These are phyloP conservation scores for Ypsolopha scabrella DNA, from an alignment of 2,888 invertebrate genomes.

Conservation along the genomic window DNA sequence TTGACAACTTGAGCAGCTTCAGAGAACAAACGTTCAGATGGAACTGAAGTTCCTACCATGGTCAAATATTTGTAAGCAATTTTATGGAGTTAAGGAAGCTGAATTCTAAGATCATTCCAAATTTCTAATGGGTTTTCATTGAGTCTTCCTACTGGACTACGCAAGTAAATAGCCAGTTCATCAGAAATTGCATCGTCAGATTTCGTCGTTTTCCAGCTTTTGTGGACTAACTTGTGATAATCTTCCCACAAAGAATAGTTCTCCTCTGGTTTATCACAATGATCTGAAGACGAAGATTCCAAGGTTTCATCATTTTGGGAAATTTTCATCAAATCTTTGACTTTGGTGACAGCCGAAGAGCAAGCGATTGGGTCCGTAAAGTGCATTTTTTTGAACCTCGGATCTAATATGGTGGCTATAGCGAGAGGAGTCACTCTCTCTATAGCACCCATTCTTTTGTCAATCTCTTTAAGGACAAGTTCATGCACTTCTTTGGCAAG, in stretches of 20 bases:
- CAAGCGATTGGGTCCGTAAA: constrained; percentile 14
- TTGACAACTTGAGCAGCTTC: constrained; percentile 9
- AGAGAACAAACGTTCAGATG: constrained; percentile 4
- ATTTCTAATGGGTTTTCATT: constrained; percentile 2
- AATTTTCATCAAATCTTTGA: constrained; percentile 13
- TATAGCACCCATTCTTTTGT: constrained; percentile 10
- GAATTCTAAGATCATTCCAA: constrained; percentile 1
- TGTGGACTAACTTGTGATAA: constrained; percentile 18
- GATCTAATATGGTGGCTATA: constrained; percentile 12
- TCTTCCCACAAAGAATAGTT: constrained; percentile 17
- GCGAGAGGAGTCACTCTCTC: constrained; percentile 10
- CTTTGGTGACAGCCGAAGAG: constrained; percentile 8
- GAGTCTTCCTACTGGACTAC: constrained; percentile 1
- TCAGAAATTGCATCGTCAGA: constrained; percentile 12
- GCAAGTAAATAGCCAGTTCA: constrained; percentile 1
- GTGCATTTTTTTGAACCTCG: constrained; percentile 13
- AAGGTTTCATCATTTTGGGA: constrained; percentile 7
- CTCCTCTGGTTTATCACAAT: constrained; percentile 15
- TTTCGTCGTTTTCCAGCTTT: constrained; percentile 16
- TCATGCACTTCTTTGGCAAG: constrained; percentile 11
- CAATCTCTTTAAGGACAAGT: constrained; percentile 7
- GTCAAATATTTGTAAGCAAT: constrained; percentile 3
- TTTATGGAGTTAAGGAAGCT: constrained; percentile 11
- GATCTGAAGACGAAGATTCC: constrained; percentile 19
- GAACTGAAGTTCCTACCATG: constrained; percentile 4